Base-by-base conservation (phyloP, 2,888 invertebrate species). In the Ichneumon xanthorius region DNA sequence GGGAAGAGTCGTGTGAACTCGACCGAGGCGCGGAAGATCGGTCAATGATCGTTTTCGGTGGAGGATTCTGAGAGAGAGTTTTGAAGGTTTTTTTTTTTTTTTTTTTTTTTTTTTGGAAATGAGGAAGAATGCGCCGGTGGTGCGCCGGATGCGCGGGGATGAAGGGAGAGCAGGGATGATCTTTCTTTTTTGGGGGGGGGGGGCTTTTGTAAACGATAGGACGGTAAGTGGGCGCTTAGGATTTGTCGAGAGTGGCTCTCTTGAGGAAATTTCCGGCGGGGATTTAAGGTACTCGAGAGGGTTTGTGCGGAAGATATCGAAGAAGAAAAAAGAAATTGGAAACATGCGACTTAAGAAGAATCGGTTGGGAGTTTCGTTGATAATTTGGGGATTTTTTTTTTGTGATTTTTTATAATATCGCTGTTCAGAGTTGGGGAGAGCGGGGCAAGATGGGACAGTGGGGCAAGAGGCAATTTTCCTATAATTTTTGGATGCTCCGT, bases 141-240 rank as follows among this genome's bases (percentile, higher is more conserved):
- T 22, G 7, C 58, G 1, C 58, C 22, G 67, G 61, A 67, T 45
- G 67, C 58, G n/a, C 61, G 45, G 26, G 26, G 68, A 70, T 61
- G 37, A 37, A 37, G 50, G 19, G 19, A 11, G 40, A 67, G 48
- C 26, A 40, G n/a, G 48, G 77, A 72, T 83, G 67, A 72, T 77
- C 68, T 75, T 80, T 58, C 37, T 37, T 75, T 75, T 68, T 26
- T 3, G 45, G 37, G 11, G 71, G 67, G 79, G 73, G 63, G 80
- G 67, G 84, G 80, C 82, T 79, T 78, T 67, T 78, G 86, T 82
- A 86, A 88, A 78, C 86, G 88, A 88, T 87, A 87, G 86, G 82
- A 1, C 61, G 80, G 63, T 71, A 65, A 80, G 80, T 76, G 67
- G 61, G 61, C 80, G 76, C 80, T 84, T 72, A 76, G 58, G 55